Percentiles rank a stretch among this genome's conserved stretches.
Evolutionary conservation across 2,888 invertebrate genomes (phyloP).

Genomic region (Philonicus albiceps): DNA sequence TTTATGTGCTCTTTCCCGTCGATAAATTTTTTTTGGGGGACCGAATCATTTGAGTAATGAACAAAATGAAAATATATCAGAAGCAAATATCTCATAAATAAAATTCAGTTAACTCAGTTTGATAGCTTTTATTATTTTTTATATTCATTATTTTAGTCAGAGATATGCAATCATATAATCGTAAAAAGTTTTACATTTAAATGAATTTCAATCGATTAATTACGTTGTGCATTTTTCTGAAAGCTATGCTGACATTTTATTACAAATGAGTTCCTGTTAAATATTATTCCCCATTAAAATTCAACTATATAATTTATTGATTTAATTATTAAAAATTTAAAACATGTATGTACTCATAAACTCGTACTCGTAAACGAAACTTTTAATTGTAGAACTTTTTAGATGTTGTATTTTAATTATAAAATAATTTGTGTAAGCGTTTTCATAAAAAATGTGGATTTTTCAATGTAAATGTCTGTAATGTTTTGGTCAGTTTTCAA

Average conservation of each 20-base stretch:
- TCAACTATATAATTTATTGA: not conserved
- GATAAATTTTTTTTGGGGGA: not conserved
- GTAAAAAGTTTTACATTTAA: not conserved
- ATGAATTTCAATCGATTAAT: not conserved
- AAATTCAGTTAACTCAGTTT: not conserved
- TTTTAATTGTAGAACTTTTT: not conserved
- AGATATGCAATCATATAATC: not conserved
- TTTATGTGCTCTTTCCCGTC: not conserved
- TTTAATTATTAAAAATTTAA: no score
- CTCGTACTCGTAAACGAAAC: no score
- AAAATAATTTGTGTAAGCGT: no score
- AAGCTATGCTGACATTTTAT: not conserved
- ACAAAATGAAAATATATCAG: not conserved
- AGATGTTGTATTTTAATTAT: no score
- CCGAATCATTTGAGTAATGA: not conserved
- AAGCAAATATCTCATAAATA: not conserved
- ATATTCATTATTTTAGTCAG: not conserved
- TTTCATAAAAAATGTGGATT: no score
- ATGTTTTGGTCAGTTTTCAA: no score
- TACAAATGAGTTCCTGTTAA: not conserved
- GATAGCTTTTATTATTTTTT: not conserved
- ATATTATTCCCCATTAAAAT: not conserved
- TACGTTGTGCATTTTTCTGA: not conserved
- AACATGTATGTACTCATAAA: no score
- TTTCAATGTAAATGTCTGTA: no score